A percentile compares a stretch with the other conserved stretches of the same genome.
Conservation (phyloP, 2,113 vertebrate genomes). For the Apistogramma diplotaenia region DNA sequence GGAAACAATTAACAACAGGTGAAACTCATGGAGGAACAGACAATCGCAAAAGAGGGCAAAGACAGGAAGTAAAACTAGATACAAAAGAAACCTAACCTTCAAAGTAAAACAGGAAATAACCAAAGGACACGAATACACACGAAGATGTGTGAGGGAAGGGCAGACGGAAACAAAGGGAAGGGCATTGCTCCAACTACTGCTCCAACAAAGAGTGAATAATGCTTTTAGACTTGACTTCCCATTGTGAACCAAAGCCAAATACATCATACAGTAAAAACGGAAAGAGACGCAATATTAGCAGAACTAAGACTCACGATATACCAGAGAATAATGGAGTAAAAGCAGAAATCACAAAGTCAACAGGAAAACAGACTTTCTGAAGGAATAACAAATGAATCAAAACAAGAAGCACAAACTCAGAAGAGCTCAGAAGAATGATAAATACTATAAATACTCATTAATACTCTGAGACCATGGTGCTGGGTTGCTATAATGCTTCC, state of each 20-base stretch:
- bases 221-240: too few relatives aligned
- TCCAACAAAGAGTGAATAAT: too few relatives aligned
- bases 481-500: not conserved
- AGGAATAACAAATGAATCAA: not conserved
- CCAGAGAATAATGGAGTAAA: not conserved
- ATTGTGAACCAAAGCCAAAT: not conserved
- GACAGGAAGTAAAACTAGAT: not conserved
- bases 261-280: not conserved
- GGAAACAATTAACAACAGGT: not conserved
- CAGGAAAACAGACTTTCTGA: not conserved
- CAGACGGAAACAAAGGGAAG: not conserved
- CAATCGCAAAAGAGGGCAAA: not conserved
- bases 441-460: too few relatives aligned
- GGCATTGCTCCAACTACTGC: fast-evolving
- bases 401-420: not conserved
- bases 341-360: not conserved
- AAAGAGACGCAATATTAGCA: not conserved
- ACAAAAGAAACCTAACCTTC: not conserved
- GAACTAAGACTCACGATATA: not conserved
- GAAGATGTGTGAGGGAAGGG: not conserved
- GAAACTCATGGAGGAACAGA: not conserved
- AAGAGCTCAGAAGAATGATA: too few relatives aligned
- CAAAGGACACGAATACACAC: not conserved
- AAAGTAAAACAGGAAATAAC: not conserved
- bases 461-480: not conserved